phyloP scores from a whole-genome alignment of 2,888 invertebrate genomes.

The Hipparchia semele region DNA sequence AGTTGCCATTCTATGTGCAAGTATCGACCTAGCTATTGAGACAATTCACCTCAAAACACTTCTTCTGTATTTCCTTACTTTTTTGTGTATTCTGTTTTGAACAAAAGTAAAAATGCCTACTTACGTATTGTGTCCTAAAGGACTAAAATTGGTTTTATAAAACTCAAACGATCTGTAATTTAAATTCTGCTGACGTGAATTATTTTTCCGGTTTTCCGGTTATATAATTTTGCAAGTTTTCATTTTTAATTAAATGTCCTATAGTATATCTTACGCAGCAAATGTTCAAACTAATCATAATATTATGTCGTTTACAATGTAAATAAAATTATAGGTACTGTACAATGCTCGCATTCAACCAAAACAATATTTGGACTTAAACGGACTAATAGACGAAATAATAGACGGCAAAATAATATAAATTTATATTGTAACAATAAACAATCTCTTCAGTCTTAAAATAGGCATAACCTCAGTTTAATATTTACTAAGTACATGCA shows the following conservation, averaged over 20 bases:
- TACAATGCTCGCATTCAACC: neutral
- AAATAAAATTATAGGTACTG: neutral
- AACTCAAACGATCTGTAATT: too few relatives aligned
- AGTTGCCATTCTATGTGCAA: too few relatives aligned
- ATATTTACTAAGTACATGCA: slow-evolving; percentile 60
- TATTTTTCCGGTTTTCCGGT: too few relatives aligned
- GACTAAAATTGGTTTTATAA: too few relatives aligned
- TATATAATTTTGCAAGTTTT: too few relatives aligned
- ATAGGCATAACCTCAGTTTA: slow-evolving; percentile 30
- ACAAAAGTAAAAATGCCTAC: neutral
- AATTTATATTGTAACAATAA: slow-evolving; percentile 22
- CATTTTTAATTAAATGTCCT: too few relatives aligned
- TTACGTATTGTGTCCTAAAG: neutral
- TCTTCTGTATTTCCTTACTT: neutral
- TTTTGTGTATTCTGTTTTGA: neutral
- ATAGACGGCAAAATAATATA: slow-evolving; percentile 1
- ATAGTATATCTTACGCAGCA: neutral
- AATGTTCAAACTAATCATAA: neutral
- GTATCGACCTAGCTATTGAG: neutral
- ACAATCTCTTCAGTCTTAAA: slow-evolving; percentile 18
- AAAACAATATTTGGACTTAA: neutral
- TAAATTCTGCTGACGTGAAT: too few relatives aligned
- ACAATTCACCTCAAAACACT: neutral
- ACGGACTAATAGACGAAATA: neutral
- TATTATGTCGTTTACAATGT: neutral